phyloP scores from a whole-genome alignment of 2,797 vertebrate species.

The Chiroxiphia lanceolata region DNA sequence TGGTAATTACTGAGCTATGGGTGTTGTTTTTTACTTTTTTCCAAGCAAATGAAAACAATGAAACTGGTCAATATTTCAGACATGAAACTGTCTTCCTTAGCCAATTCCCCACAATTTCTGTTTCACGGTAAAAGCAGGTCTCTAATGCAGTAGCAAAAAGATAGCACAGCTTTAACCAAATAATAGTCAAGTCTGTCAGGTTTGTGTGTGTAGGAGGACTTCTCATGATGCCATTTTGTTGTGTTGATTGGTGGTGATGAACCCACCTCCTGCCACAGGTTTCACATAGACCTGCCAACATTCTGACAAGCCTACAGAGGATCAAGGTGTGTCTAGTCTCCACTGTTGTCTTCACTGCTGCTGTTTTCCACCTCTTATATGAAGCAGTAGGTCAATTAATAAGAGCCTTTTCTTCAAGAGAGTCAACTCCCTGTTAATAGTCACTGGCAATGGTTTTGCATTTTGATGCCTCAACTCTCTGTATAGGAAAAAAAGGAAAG shows the following conservation, averaged over 20 bases:
- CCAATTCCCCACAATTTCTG: background rate
- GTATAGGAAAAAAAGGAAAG: background rate
- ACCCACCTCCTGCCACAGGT: background rate
- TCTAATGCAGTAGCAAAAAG: background rate
- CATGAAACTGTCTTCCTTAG: background rate
- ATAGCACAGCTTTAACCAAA: background rate
- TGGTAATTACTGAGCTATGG: background rate
- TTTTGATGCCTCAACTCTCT: background rate
- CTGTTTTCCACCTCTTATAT: background rate
- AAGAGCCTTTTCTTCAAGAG: background rate
- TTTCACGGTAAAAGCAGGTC: background rate
- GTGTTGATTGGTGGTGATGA: background rate
- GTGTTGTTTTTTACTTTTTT: background rate
- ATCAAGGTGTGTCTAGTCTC: background rate
- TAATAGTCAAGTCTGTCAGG: background rate
- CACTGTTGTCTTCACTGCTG: background rate
- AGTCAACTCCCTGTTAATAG: background rate
- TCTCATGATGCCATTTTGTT: background rate
- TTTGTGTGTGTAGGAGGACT: background rate
- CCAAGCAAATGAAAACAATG: background rate
- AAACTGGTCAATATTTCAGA: background rate
- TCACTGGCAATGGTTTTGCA: background rate
- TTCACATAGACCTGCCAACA: background rate
- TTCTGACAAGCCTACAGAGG: background rate
- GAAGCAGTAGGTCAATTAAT: background rate